A percentile compares a stretch with the other conserved stretches of the same genome.
These are phyloP conservation scores for Choristoneura rosaceana DNA, from an alignment of 2,888 invertebrate species.

Conservation along the genomic window DNA sequence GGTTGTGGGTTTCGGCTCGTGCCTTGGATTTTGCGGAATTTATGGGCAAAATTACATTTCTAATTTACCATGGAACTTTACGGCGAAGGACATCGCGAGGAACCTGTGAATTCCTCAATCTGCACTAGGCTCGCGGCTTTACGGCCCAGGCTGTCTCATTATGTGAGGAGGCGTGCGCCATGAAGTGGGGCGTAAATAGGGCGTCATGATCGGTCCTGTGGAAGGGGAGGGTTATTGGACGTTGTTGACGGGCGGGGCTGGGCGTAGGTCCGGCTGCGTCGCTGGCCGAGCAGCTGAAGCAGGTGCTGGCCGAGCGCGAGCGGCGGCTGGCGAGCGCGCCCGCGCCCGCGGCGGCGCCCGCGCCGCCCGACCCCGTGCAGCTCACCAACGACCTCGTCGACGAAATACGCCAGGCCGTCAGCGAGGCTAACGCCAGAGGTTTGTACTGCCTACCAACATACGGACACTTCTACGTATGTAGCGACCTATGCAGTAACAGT, in stretches of 20 bases:
- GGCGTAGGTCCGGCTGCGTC: slow-evolving; percentile 89
- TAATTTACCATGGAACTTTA: too few species aligned
- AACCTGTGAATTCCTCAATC: too few species aligned
- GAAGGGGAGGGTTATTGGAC: background rate
- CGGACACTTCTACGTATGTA: background rate
- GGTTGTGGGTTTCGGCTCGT: too few species aligned
- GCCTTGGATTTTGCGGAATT: too few species aligned
- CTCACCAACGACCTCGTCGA: slow-evolving; percentile 93
- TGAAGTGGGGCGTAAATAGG: too few species aligned
- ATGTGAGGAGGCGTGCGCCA: too few species aligned
- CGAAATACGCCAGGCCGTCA: slow-evolving; percentile 95
- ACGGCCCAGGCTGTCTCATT: too few species aligned
- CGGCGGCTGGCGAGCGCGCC: slow-evolving; percentile 86
- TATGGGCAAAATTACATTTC: too few species aligned
- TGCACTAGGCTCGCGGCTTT: too few species aligned
- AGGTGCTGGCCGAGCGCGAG: slow-evolving; percentile 94
- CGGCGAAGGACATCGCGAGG: too few species aligned
- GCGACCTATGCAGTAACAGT: too few species aligned
- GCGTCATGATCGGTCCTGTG: too few species aligned
- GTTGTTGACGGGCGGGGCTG: slow-evolving; percentile 32
- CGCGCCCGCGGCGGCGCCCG: slow-evolving; percentile 49
- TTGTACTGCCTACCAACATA: slow-evolving; percentile 43
- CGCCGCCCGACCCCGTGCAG: slow-evolving; percentile 87
- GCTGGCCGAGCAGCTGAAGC: slow-evolving; percentile 94
- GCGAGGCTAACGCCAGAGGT: slow-evolving; percentile 95